Base-by-base conservation (phyloP, 1,140 invertebrate genomes). In the Euwallacea similis region DNA sequence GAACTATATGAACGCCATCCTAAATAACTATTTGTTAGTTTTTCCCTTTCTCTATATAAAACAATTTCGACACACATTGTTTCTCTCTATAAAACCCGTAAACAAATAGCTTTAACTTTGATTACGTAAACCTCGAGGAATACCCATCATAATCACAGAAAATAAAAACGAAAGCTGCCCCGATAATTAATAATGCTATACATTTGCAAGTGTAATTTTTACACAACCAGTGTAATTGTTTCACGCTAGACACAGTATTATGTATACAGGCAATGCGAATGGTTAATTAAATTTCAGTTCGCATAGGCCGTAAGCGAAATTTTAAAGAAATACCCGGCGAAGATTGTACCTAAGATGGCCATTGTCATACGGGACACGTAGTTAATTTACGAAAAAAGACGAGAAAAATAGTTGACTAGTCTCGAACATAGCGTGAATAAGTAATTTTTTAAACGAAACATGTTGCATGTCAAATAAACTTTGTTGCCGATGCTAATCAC, bases 191-290 rank as follows among this genome's bases (percentile, higher is more conserved):
- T 65, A 65, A 65, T 55, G 54, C 53, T 56, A 56, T 13, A 55
- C 15, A 65, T 65, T 65, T 65, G 63, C 63, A 65, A 65, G 47
- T 65, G 63, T 65, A 65, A 65, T 65, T 65, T 65, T 65, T 65
- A 54, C 63, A 65, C 63, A 65, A 65, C 63, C 7, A 10, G 33
- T 6, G 13, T 65, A 65, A 65, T 65, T 65, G 47, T 65, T 65
- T 65, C 42, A 65, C 63, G 63, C 15, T 54, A 11, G 15, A 54
- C 33, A 65, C 16, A 13, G 21, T 33, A 33, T 33, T 33, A 33
- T 33, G 21, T 33, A 33, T 33, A 55, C 54, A 55, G 43, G 63
- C 42, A 65, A 54, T 44, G 33, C 10, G 61, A 63, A 63, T 63
- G 9, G 9, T 10, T 63, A 63, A 63, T 63, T 63, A 55, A 42